Evolutionary conservation across 2,113 vertebrate genomes (phyloP).

Genomic region (Galeopterus variegatus): DNA sequence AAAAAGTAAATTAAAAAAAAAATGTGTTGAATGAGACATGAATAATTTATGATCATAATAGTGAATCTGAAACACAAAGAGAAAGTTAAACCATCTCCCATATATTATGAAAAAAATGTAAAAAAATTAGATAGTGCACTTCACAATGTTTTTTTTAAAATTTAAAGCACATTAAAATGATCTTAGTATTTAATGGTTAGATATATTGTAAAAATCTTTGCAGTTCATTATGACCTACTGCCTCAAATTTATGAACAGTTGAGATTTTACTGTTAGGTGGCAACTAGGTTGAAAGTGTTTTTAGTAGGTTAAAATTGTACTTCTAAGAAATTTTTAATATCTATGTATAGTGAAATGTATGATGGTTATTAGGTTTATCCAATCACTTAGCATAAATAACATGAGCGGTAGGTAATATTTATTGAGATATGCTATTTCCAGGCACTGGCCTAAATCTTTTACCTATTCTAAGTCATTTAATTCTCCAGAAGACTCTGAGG

Average conservation of each 20-base stretch:
- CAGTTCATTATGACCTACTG: not conserved
- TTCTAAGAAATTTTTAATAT: not conserved
- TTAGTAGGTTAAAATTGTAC: not conserved
- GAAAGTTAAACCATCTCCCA: conserved; percentile 27
- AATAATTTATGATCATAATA: not conserved
- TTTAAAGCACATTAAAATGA: conserved; percentile 44
- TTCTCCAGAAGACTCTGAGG: not conserved
- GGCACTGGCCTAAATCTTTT: not conserved
- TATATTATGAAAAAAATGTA: not conserved
- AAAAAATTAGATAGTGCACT: not conserved
- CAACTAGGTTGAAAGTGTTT: not conserved
- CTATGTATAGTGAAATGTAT: not conserved
- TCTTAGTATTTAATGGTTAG: not conserved
- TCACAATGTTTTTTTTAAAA: not conserved
- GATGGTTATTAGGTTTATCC: not conserved
- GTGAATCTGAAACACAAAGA: conserved; percentile 16
- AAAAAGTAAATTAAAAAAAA: not conserved
- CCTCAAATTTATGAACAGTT: not conserved
- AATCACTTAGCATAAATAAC: conserved; percentile 10
- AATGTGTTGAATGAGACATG: not conserved
- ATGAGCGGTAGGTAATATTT: not conserved
- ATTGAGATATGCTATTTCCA: not conserved
- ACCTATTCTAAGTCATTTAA: not conserved
- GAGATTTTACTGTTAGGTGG: not conserved
- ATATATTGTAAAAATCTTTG: not conserved